Evolutionary conservation across 2,113 vertebrate genomes (phyloP).

Genomic region (Heloderma charlesbogerti): DNA sequence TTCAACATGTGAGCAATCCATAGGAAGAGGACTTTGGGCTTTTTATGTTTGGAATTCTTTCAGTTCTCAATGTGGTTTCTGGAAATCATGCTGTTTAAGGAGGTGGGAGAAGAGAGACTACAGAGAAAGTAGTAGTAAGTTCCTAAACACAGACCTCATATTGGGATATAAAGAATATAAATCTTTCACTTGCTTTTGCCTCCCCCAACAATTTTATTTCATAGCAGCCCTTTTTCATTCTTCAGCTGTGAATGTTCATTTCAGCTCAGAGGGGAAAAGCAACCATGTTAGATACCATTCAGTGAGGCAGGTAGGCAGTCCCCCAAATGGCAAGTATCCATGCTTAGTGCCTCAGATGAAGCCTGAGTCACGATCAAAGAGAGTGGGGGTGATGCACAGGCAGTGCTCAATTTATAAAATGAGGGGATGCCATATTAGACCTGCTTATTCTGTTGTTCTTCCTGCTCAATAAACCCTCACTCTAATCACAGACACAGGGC

Average conservation of each 20-base stretch:
- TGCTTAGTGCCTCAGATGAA: not conserved
- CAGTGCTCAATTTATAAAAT: not conserved
- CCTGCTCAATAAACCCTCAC: no score
- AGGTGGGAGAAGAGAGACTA: not conserved
- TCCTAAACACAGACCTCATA: constrained; percentile 33
- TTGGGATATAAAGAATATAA: not conserved
- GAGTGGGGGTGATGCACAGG: not conserved
- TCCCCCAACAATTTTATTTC: not conserved
- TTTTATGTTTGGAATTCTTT: not conserved
- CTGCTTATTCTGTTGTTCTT: no score
- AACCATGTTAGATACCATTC: not conserved
- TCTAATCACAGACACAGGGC: no score
- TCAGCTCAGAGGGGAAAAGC: not conserved
- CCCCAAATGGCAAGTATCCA: not conserved
- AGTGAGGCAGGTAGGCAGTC: not conserved
- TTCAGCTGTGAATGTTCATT: not conserved
- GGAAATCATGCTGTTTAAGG: not conserved
- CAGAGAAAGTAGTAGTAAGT: not conserved
- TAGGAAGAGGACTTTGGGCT: not conserved
- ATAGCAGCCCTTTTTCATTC: not conserved
- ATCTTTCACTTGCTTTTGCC: not conserved
- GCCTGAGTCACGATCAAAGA: not conserved
- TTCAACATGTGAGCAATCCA: not conserved
- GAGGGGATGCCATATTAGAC: no score
- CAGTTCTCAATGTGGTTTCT: not conserved